Conservation (phyloP, 2,888 invertebrate genomes). For the Cyaniris semiargus region DNA sequence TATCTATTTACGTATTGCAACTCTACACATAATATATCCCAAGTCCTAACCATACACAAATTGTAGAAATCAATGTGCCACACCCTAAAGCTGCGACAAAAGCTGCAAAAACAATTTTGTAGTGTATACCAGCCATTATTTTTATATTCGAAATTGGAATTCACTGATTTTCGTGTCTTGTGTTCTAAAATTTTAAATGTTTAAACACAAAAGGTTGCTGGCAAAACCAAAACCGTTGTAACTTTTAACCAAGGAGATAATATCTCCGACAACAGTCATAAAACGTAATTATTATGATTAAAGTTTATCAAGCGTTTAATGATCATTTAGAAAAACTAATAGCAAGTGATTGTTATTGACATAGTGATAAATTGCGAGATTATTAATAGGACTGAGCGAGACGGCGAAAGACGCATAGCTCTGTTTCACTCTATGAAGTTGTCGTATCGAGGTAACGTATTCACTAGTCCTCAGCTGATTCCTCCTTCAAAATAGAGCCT, state of each 20-base stretch:
- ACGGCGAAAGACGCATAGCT: background rate
- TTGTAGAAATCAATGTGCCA: background rate
- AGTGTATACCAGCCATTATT: background rate
- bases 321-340: conserved; percentile 7
- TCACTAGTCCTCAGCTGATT: too few species aligned
- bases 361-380: conserved; percentile 15
- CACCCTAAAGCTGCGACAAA: background rate
- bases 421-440: conserved; percentile 3
- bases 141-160: background rate
- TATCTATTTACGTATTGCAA: background rate
- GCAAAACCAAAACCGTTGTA: background rate
- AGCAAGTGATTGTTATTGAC: conserved; percentile 12
- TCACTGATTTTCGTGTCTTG: background rate
- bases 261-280: background rate
- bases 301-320: conserved; percentile 37
- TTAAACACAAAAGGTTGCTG: background rate
- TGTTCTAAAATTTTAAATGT: background rate
- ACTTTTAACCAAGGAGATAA: background rate
- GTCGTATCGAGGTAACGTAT: too few species aligned
- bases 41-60: background rate
- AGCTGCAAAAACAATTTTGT: background rate
- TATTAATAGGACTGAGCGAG: conserved; percentile 17
- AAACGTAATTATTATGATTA: background rate
- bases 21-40: background rate
- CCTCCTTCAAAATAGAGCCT: too few species aligned